These are phyloP conservation scores for Pteropus rufus DNA, from an alignment of 2,797 vertebrate genomes.

Conservation along the genomic window DNA sequence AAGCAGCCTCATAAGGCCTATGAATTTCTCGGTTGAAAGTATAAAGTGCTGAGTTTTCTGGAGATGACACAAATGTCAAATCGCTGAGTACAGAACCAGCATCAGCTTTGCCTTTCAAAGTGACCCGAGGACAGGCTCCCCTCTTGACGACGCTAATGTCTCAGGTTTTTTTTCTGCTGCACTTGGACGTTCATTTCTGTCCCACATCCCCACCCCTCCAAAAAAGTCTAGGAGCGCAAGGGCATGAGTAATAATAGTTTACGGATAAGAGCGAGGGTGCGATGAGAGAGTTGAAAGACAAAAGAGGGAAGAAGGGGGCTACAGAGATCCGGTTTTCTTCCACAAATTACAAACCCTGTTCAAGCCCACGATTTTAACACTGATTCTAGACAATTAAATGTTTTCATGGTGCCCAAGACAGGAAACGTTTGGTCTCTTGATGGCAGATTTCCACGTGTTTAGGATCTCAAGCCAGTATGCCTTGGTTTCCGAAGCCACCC, in stretches of 20 bases:
- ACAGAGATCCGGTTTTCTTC: neutral
- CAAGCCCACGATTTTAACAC: neutral
- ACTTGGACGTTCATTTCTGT: neutral
- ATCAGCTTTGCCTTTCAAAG: neutral
- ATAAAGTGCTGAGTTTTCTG: conserved; percentile 20
- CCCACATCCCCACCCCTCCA: neutral
- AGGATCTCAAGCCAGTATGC: neutral
- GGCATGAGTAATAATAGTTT: neutral
- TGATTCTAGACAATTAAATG: neutral
- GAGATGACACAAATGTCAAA: neutral
- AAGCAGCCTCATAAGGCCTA: conserved; percentile 14
- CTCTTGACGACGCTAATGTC: neutral
- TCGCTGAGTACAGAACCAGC: neutral
- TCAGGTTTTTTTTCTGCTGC: neutral
- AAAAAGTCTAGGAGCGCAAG: neutral
- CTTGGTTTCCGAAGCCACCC: neutral
- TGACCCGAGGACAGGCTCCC: neutral
- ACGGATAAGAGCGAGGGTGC: neutral
- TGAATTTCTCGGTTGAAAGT: conserved; percentile 49
- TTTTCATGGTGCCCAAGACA: neutral
- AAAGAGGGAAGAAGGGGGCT: neutral
- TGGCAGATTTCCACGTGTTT: neutral
- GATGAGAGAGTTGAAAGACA: neutral
- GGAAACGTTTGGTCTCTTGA: neutral
- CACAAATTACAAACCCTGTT: neutral